Base-by-base conservation (phyloP, 2,113 vertebrate species). In the Tor tambroides region DNA sequence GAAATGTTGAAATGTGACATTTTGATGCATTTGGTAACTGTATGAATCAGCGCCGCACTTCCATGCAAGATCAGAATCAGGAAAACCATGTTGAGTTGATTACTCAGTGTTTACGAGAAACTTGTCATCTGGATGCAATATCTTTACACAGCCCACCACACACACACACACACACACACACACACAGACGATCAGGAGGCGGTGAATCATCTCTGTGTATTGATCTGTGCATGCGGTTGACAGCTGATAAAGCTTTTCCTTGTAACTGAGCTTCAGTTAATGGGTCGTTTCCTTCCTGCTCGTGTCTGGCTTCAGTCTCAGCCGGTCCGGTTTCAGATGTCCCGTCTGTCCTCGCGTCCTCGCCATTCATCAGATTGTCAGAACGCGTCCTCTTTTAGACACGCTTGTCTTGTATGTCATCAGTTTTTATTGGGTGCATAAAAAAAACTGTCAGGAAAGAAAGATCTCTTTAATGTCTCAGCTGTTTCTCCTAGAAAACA, bases 81-180 rank as follows among this genome's bases (percentile, higher is more conserved):
- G 1, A 28, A 67, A 72, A 72, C 35, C 51, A 80, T 19, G 32
- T 56, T 54, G 63, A 85, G 75, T 15, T 46, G 59, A 85, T 78
- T 79, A 79, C 59, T 67, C 38, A 1, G 43, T 65, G 75, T 86
- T 86, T 80, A 80, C 30, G n/a, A 38, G 63, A 28, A 51, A 30
- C 21, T 38, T 26, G 19, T 80, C 41, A 72, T 67, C 63, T 80
- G 85, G 46, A 41, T 80, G 63, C 51, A 35, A 38, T 79, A 54
- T 83, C 26, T 46, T 46, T 65, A 49, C 35, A 61, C 77, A 1
- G 61, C 61, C n/a, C 61, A 28, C 21, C 8, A 11, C 63, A 30
- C 26, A 17, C 63, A 30, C 63, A 63, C 10, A 26, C 61, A 35
- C 51, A 63, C 38, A 41, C 38, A 8, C 61, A 28, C 61, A 67